Evolutionary conservation across 1,140 invertebrate species (phyloP), one percentile per base, ranked within the genome.

Genomic region (Panagrolaimus sp.): DNA sequence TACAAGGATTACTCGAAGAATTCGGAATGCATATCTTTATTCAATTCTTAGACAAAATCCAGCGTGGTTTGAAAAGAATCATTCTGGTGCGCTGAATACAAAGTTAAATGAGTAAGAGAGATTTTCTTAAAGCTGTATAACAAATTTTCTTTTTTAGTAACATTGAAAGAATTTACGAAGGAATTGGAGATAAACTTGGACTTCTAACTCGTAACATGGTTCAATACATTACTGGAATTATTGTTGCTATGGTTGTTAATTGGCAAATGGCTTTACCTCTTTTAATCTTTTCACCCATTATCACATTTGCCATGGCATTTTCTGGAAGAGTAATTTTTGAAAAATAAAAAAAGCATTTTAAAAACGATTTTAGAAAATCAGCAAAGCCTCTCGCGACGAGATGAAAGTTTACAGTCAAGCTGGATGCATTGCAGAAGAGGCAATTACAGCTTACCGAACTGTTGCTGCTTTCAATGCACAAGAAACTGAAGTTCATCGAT

Each of bases 51-150:
- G 90, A 23, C 92, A 94, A 84, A 91, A 94, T 77, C 91, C 93
- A 77, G 86, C 88, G 25, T 95, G 92, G 92, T 93, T 91, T 83
- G 92, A 94, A 80, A 88, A 89, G 3, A 89, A 91, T 75, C 89
- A 90, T 31, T 89, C 89, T 20, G 90, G 91, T 75, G 91, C 92
- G 78, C 91, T 94, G 75, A 91, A 91, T 67, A 91, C 89, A 53
- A 88, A 90, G 84, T 88, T 94, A 71, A 89, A 91, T 23, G 91
- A 93, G 91, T 93, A 87, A 88, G 16, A 23, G 16, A 69, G n/a
- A 72, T 25, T n/a, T 51, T 73, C 44, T 31, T 45, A 57, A 46
- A 47, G 65, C 13, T n/a, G 48, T 46, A 44, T 46, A 44, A 44
- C 1, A 53, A 47, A 16, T 3, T 42, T 31, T 25, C 1, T 48